phyloP scores from a whole-genome alignment of 2,797 vertebrate genomes.

The Betta splendens region DNA sequence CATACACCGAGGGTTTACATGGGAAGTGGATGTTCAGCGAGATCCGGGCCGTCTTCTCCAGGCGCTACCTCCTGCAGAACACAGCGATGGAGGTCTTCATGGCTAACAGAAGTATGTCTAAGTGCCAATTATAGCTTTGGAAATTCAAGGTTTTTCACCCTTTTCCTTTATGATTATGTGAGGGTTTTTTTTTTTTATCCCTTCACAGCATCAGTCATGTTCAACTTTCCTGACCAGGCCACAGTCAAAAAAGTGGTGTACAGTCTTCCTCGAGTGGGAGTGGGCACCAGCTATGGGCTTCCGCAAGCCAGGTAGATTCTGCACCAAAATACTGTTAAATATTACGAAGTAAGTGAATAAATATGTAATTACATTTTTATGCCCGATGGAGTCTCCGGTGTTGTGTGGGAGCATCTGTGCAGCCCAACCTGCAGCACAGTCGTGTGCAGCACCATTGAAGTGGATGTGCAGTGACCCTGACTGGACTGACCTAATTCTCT shows the following conservation, averaged over 20 bases:
- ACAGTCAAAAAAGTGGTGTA: conserved; percentile 97
- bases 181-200: conserved; percentile 39
- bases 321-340: background rate
- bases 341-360: conserved; percentile 1
- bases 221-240: conserved; percentile 98
- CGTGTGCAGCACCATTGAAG: conserved; percentile 69
- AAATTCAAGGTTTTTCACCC: background rate
- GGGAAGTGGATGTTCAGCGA: conserved; percentile 99
- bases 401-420: conserved; percentile 26
- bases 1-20: conserved; percentile 95
- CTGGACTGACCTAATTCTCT: conserved; percentile 77
- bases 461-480: conserved; percentile 77
- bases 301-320: conserved; percentile 92
- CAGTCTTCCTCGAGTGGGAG: conserved; percentile 95
- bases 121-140: conserved; percentile 11
- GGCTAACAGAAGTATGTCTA: conserved; percentile 95
- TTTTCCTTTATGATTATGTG: background rate
- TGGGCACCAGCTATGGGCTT: conserved; percentile 97
- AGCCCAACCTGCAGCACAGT: conserved; percentile 54
- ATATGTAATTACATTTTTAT: background rate
- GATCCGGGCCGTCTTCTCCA: conserved; percentile 95
- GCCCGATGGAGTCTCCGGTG: background rate
- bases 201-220: conserved; percentile 93
- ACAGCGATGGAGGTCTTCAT: conserved; percentile 97
- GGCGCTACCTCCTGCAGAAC: conserved; percentile 93